Base-by-base conservation (phyloP, 2,888 invertebrate genomes). In the Synergus gifuensis region DNA sequence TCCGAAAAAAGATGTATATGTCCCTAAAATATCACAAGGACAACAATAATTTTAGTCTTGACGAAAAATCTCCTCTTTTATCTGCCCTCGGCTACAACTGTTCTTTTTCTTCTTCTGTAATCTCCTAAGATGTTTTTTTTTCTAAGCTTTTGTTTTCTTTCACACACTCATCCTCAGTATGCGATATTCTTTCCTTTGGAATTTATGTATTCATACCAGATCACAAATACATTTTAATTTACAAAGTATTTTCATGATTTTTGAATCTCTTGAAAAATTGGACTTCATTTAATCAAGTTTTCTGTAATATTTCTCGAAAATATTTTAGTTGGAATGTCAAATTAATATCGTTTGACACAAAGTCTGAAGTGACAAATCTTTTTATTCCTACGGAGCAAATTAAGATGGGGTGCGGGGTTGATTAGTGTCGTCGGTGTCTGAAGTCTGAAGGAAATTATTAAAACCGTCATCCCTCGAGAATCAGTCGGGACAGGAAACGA, bases 361-460 rank as follows among this genome's bases (percentile, higher is more conserved):
- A n/a, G 54, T n/a, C 8, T 54, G 54, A n/a, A 54, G n/a, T 54
- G n/a, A 9, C n/a, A n/a, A 54, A n/a, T n/a, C n/a, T 54, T 54
- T 54, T n/a, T 5, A 54, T n/a, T 54, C n/a, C 8, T n/a, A 8
- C n/a, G 8, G 9, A n/a, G n/a, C 1, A 54, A 54, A 54, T n/a
- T 54, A 54, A n/a, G 54, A 54, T 7, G 9, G n/a, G 54, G n/a
- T 9, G n/a, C 54, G n/a, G n/a, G 9, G n/a, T 54, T 54, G 54
- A 54, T 54, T 54, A 54, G 54, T n/a, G 54, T 14, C n/a, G 9
- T 54, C 54, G n/a, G n/a, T 54, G 54, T 54, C 54, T 54, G 54
- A 54, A n/a, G n/a, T 54, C 54, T 54, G 54, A 54, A n/a, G n/a
- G n/a, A 54, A 54, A 54, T 54, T 54, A 54, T 54, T 54, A 54